A percentile compares a stretch with the other conserved stretches of the same genome.
Evolutionary conservation across 2,888 invertebrate species (phyloP).

Genomic region (Caenorhabditis japonica): DNA sequence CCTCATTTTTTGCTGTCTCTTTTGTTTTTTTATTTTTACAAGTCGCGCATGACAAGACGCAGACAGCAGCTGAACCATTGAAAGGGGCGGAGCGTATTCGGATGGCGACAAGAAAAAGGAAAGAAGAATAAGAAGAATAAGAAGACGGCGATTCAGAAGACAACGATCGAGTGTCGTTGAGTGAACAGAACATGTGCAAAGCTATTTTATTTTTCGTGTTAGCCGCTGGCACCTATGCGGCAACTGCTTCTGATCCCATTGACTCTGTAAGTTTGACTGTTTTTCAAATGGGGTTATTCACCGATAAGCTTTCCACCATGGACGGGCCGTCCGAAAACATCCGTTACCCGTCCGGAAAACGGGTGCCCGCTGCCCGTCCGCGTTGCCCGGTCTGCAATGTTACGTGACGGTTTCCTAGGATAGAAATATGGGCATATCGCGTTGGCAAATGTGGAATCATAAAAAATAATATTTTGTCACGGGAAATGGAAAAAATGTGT

Average conservation of each 20-base stretch:
- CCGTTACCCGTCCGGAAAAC: too few relatives aligned
- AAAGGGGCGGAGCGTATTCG: conserved; percentile 34
- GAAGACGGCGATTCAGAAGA: conserved; percentile 42
- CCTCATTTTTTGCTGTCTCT: conserved; percentile 13
- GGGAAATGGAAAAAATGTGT: too few relatives aligned
- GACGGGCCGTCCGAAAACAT: too few relatives aligned
- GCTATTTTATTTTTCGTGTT: conserved; percentile 8
- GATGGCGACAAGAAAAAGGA: conserved; percentile 11
- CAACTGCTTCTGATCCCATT: conserved; percentile 37
- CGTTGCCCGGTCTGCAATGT: too few relatives aligned
- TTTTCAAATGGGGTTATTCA: too few relatives aligned
- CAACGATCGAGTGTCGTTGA: conserved; percentile 27
- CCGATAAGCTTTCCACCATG: too few relatives aligned
- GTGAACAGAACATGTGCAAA: conserved; percentile 21
- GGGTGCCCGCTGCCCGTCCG: too few relatives aligned
- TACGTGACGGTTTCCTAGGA: too few relatives aligned
- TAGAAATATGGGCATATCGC: too few relatives aligned
- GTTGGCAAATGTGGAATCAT: too few relatives aligned
- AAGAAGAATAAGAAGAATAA: conserved; percentile 20
- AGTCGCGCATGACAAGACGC: conserved; percentile 26
- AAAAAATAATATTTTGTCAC: too few relatives aligned
- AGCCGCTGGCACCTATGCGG: neutral
- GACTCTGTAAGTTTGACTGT: conserved; percentile 40
- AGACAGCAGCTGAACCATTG: conserved; percentile 50
- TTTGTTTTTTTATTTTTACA: conserved; percentile 39